These are phyloP conservation scores for Philopedon plagiatum DNA, from an alignment of 2,888 invertebrate species.

Conservation along the genomic window DNA sequence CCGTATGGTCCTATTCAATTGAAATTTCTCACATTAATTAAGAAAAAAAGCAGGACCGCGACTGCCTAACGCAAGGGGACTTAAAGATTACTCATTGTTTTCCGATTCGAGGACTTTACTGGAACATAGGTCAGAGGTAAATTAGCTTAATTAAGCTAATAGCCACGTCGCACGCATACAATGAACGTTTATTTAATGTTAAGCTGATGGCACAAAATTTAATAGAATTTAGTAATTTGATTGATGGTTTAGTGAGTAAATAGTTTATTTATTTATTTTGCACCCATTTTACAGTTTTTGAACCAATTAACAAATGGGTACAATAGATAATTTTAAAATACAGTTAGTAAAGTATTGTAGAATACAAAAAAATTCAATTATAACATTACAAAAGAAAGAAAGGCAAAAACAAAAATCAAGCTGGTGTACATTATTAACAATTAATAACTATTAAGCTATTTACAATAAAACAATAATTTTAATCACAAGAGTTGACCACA, in stretches of 20 bases:
- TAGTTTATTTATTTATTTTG: no score
- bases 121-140: conserved; percentile 17
- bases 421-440: no score
- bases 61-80: conserved; percentile 22
- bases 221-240: not conserved
- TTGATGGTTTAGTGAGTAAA: not conserved
- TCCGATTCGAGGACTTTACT: conserved; percentile 4
- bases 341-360: no score
- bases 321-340: no score
- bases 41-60: conserved; percentile 38
- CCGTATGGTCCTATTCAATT: conserved; percentile 50
- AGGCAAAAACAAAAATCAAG: no score
- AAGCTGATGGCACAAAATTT: not conserved
- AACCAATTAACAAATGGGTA: no score
- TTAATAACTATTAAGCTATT: no score
- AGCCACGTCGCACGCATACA: not conserved
- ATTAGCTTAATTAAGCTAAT: conserved; percentile 22
- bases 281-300: no score
- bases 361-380: no score
- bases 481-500: no score
- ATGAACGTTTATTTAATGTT: not conserved
- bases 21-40: conserved; percentile 51
- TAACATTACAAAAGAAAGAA: no score
- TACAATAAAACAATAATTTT: no score
- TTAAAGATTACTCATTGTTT: conserved; percentile 16